Conservation (phyloP, 1,140 invertebrate genomes). For the Metopolophium dirhodum region DNA sequence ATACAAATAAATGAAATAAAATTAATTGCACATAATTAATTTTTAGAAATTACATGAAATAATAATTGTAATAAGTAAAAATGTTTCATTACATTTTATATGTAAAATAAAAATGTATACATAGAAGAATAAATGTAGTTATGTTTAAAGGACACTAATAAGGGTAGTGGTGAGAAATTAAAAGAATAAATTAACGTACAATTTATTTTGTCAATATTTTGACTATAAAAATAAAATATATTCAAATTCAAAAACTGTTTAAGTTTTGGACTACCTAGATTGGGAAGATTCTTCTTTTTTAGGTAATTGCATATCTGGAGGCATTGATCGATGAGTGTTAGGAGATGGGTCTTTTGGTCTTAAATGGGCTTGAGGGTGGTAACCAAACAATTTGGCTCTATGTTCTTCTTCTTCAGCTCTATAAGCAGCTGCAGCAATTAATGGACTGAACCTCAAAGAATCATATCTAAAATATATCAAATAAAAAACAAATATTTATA, state of each 20-base stretch:
- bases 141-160: neutral
- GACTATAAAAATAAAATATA: conserved; percentile 18
- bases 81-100: conserved; percentile 1
- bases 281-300: conserved; percentile 61
- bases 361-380: conserved; percentile 67
- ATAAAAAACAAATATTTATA: neutral
- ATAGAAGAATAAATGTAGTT: conserved; percentile 23
- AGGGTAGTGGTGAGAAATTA: neutral
- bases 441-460: conserved; percentile 60
- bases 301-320: conserved; percentile 57
- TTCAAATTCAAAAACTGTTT: neutral
- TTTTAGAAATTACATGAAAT: conserved; percentile 26
- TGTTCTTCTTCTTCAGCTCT: conserved; percentile 72
- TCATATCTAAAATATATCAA: conserved; percentile 60
- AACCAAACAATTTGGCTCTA: conserved; percentile 73
- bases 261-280: conserved; percentile 58
- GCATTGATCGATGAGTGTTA: conserved; percentile 45
- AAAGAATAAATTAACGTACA: neutral
- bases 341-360: conserved; percentile 59
- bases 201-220: neutral
- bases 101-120: conserved; percentile 6
- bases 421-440: conserved; percentile 60
- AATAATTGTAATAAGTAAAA: conserved; percentile 21
- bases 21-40: conserved; percentile 42
- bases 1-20: neutral